Evolutionary conservation across 2,888 invertebrate species (phyloP), one percentile per base, ranked within the genome.

Genomic region (Acanthacorydalis orientalis): DNA sequence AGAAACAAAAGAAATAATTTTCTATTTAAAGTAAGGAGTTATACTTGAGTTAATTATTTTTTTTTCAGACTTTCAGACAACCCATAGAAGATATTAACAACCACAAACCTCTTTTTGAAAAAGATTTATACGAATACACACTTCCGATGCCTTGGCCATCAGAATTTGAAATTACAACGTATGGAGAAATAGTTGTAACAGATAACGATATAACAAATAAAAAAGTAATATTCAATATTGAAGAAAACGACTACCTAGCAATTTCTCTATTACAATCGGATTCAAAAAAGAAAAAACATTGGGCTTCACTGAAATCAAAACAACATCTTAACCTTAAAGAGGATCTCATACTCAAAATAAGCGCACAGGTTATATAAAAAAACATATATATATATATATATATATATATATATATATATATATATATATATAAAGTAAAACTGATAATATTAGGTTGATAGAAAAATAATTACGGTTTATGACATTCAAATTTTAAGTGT

Each of bases 131-230:
- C 50, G 60, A 57, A 23, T 71, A 67, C 51, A 61, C 55, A 4
- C 56, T 75, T n/a, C 62, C 68, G 3, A 67, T 71, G 35, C 75
- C 75, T 2, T 51, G 70, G 43, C 65, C 70, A 38, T 69, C 69
- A 9, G 65, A 67, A 1, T 65, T 60, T 49, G 54, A 62, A 12
- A 57, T 75, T 31, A 68, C 71, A 1, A 60, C 64, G 44, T 58
- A 65, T n/a, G 63, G 67, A 39, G 59, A 61, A 31, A 64, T 75
- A 10, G 58, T 56, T 42, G 73, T 65, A 0, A 60, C 64, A 53
- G 75, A 75, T 55, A 63, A 72, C 23, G 75, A 75, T 56, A 65
- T 75, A 9, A 70, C 73, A 1, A 75, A 70, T 43, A 53, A 50
- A 9, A 14, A 50, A 2, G 48, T 64, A 9, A 52, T 34, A 6